Base-by-base conservation (phyloP, 2,888 invertebrate genomes). In the Phyllotreta striolata region DNA sequence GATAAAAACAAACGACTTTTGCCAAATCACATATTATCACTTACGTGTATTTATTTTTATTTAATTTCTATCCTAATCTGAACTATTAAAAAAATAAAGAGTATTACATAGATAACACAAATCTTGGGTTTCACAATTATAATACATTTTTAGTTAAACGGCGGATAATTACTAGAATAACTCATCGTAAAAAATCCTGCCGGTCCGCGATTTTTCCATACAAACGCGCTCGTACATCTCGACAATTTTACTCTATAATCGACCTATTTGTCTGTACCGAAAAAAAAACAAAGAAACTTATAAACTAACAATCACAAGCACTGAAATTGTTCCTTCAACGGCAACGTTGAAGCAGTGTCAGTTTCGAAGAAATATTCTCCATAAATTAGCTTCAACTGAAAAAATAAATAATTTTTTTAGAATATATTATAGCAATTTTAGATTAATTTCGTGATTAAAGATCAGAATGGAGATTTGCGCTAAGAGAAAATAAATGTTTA, bases 301-400 rank as follows among this genome's bases (percentile, higher is more conserved):
- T 61, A 54, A 58, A 62, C 60, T 64, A 66, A 57, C 54, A 63
- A 69, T 69, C 69, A 69, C 69, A 69, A 67, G 64, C 66, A 69
- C 69, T 66, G 63, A 64, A 57, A 64, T 66, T 63, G 64, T 64
- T 47, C 38, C 57, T 65, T 58, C 65, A 55, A 65, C 57, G 13
- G 46, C 24, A 12, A 44, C 12, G 58, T 62, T 51, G 54, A 62
- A 62, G 62, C 62, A 62, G 47, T 59, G 62, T 49, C 62, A 62
- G 47, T 66, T 59, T 52, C 54, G 66, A 64, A 66, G 66, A 69
- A 69, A 67, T 65, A 69, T 66, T 57, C 65, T 62, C 64, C 67
- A 63, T 56, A 51, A 55, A 61, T 44, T 43, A 60, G 46, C 40
- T 63, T 64, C 62, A 69, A 66, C 69, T 69, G 69, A 6, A 66